phyloP scores from a whole-genome alignment of 2,113 vertebrate species.

The Lepus americanus region DNA sequence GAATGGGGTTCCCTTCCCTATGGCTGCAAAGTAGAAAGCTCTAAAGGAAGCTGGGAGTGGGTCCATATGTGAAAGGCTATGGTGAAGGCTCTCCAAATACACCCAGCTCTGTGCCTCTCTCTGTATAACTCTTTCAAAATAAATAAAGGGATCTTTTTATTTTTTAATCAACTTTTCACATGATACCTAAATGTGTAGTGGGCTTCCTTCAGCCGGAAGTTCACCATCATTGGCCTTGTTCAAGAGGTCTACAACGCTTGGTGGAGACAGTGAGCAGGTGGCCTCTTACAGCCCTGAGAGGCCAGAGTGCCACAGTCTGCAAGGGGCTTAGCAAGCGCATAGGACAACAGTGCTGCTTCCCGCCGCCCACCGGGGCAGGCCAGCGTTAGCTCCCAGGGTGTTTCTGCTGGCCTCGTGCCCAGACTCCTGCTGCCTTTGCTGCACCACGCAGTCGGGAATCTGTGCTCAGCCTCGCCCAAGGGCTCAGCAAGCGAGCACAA shows the following conservation, averaged over 20 bases:
- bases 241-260: background rate
- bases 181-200: background rate
- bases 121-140: no score
- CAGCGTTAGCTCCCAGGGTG: background rate
- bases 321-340: background rate
- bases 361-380: background rate
- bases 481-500: background rate
- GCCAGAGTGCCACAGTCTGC: background rate
- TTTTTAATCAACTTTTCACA: background rate
- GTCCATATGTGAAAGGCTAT: background rate
- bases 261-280: background rate
- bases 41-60: no score
- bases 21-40: background rate
- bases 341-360: background rate
- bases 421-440: background rate
- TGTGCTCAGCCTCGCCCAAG: background rate
- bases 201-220: background rate
- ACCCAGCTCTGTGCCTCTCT: background rate
- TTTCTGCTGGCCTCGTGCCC: constrained; percentile 45
- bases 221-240: background rate
- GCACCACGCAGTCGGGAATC: background rate
- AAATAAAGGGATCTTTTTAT: no score
- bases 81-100: no score
- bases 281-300: background rate
- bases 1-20: background rate